These are phyloP conservation scores for Crocuta crocuta DNA, from an alignment of 2,113 vertebrate genomes.

Conservation along the genomic window DNA sequence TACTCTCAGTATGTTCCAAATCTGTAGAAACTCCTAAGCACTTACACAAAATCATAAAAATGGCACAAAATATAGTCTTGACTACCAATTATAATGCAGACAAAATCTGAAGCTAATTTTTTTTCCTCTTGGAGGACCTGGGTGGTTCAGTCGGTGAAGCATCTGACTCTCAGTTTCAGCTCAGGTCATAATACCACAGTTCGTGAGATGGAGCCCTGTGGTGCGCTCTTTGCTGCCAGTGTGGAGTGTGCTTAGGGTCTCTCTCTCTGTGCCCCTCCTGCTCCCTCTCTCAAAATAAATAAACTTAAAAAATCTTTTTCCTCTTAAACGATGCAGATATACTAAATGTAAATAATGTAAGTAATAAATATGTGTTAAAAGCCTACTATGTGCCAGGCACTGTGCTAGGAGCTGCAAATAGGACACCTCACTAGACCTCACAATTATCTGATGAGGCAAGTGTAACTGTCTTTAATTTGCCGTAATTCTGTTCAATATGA, in stretches of 20 bases:
- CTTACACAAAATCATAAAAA: constrained; percentile 7
- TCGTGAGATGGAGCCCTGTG: no score
- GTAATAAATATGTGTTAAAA: not conserved
- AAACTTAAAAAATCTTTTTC: not conserved
- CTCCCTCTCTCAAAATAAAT: no score
- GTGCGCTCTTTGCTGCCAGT: no score
- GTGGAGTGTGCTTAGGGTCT: no score
- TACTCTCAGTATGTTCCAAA: not conserved
- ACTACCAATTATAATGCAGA: not conserved
- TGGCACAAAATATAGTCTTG: not conserved
- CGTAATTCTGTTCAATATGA: not conserved
- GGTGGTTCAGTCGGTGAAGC: no score
- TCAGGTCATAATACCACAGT: no score
- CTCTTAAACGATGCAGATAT: not conserved
- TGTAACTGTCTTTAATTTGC: not conserved
- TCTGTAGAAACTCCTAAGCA: not conserved
- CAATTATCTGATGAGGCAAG: not conserved
- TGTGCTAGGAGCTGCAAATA: not conserved
- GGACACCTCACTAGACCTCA: not conserved
- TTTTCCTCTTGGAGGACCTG: not conserved
- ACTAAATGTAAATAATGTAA: not conserved
- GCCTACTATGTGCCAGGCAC: not conserved
- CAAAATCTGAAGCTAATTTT: not conserved
- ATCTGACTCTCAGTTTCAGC: no score
- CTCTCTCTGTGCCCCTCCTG: no score